Conservation (phyloP, 2,113 vertebrate genomes). For the Egretta garzetta region DNA sequence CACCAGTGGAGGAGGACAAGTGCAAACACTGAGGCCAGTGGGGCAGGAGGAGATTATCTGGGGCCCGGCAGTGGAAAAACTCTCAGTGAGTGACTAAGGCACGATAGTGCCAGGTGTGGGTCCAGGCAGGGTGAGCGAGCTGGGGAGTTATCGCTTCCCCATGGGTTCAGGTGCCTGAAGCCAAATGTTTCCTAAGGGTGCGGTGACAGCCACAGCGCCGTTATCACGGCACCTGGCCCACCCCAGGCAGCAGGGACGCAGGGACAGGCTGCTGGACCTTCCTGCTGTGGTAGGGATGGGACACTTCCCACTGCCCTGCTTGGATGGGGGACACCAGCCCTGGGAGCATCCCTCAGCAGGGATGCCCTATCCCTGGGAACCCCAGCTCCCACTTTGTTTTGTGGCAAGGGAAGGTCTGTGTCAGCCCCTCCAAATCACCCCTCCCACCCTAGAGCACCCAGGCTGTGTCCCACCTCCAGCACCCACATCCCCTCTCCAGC, state of each 20-base stretch:
- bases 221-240: slow-evolving; percentile 37
- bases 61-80: slow-evolving; percentile 47
- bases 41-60: slow-evolving; percentile 51
- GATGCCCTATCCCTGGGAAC: not conserved
- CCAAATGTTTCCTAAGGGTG: slow-evolving; percentile 71
- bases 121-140: not conserved
- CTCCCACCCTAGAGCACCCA: not conserved
- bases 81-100: slow-evolving; percentile 43
- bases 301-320: accelerated
- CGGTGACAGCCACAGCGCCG: slow-evolving; percentile 48
- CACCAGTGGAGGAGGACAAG: slow-evolving; percentile 61
- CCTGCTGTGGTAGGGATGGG: accelerated
- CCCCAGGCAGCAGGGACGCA: accelerated
- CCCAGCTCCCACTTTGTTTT: accelerated
- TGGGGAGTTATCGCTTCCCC: not conserved
- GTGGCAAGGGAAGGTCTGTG: not conserved
- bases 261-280: not conserved
- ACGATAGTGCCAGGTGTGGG: slow-evolving; percentile 49
- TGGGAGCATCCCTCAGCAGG: not conserved
- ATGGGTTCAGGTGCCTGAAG: slow-evolving; percentile 56
- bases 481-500: not conserved
- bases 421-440: not conserved
- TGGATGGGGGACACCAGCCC: accelerated
- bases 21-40: slow-evolving; percentile 37
- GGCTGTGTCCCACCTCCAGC: not conserved